Percentiles rank a stretch among this genome's conserved stretches.
Conservation (phyloP, 2,797 vertebrate genomes). For the Anabas testudineus region DNA sequence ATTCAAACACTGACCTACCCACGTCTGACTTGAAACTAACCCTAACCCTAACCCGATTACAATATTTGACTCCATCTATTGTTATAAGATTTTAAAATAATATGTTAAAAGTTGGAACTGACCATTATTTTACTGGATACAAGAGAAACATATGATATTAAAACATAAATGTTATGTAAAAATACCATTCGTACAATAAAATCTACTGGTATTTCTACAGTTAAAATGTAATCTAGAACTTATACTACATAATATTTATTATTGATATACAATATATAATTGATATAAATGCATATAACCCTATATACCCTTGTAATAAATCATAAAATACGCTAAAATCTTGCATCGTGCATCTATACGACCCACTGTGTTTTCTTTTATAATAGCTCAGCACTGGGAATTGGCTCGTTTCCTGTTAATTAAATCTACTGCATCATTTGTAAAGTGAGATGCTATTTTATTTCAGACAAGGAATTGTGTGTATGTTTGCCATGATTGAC, state of each 20-base stretch:
- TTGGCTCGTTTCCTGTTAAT: constrained; percentile 32
- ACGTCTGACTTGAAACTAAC: too few relatives aligned
- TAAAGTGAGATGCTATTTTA: constrained; percentile 13
- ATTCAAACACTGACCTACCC: background rate
- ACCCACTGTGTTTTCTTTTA: too few relatives aligned
- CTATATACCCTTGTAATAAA: too few relatives aligned
- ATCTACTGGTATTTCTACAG: background rate
- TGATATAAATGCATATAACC: too few relatives aligned
- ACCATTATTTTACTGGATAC: background rate
- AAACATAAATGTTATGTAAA: background rate
- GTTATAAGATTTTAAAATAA: constrained; percentile 13
- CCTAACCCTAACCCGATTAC: too few relatives aligned
- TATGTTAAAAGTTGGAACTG: background rate
- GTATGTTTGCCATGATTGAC: constrained; percentile 12
- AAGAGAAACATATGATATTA: background rate
- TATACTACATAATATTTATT: too few relatives aligned
- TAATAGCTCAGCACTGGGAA: constrained; percentile 28
- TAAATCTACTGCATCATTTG: constrained; percentile 51
- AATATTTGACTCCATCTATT: too few relatives aligned
- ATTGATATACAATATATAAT: too few relatives aligned
- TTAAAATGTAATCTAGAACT: background rate
- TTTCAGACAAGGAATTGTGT: constrained; percentile 17
- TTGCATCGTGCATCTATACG: too few relatives aligned
- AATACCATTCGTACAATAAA: background rate
- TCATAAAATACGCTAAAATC: too few relatives aligned